Conservation (phyloP, 2,113 vertebrate species). For the Serilophus lunatus region DNA sequence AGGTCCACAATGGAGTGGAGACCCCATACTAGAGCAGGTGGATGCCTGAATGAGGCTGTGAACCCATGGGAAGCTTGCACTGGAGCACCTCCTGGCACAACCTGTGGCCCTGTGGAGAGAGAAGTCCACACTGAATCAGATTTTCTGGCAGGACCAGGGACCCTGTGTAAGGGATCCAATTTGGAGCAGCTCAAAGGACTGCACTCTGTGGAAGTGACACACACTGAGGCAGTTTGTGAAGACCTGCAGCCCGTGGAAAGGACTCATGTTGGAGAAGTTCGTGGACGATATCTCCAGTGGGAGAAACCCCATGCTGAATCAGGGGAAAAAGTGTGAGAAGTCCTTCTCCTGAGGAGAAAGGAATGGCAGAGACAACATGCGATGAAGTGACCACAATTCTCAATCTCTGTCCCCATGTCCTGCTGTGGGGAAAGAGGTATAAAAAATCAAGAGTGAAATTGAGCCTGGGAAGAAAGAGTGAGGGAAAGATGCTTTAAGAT, state of each 20-base stretch:
- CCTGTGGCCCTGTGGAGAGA: background rate
- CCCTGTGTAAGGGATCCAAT: background rate
- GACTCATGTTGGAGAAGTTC: background rate
- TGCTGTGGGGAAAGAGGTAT: background rate
- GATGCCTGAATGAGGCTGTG: background rate
- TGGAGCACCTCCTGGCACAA: background rate
- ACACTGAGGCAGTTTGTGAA: background rate
- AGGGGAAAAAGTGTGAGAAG: background rate
- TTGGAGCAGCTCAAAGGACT: background rate
- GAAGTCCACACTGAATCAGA: background rate
- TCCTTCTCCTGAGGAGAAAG: background rate
- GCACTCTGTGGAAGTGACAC: too few relatives aligned
- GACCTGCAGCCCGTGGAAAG: background rate
- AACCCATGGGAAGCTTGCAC: background rate
- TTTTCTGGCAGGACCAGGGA: background rate
- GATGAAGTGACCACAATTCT: background rate
- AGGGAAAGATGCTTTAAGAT: background rate
- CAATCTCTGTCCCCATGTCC: too few relatives aligned
- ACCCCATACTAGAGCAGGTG: background rate
- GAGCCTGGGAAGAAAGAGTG: background rate
- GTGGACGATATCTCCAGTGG: background rate
- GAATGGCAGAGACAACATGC: rapidly evolving
- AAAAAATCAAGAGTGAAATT: background rate
- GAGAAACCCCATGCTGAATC: background rate
- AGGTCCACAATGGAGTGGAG: background rate